Base-by-base conservation (phyloP, 2,113 vertebrate species). In the Catharus minimus region DNA sequence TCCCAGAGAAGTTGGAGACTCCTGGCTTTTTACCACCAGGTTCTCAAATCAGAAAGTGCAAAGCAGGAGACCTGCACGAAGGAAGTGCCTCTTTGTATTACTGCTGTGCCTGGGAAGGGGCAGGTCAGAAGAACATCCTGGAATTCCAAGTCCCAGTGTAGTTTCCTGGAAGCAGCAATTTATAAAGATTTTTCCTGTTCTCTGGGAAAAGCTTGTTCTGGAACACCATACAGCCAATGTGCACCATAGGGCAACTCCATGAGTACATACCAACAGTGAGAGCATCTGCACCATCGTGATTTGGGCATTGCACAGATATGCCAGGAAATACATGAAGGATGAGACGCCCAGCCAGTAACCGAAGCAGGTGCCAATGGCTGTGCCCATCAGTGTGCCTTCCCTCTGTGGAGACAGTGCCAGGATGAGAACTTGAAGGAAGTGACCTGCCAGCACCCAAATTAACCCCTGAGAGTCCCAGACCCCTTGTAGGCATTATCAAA, bases 241-340 rank as follows among this genome's bases (percentile, higher is more conserved):
- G 1, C n/a, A 65, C 15, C 21, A 17, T 1, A 52, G 36, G 32
- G 36, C 43, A 61, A 30, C 47, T 80, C 60, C 41, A 47, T 22
- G 32, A 24, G 8, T 94, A 97, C 98, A 57, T 95, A 99, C 98
- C 98, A 99, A 96, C 72, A 99, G 97, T 16, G 99, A 99, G 68
- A 99, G 95, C 98, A 97, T 99, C 98, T 99, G 99, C 66, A 99
- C 98, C 99, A 99, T 99, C 4, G 99, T 99, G 97, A 99, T 99
- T 92, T 99, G 99, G 85, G 99, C 98, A 6, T 99, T 99, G 94
- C 99, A 99, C 89, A 99, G 96, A 94, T 99, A 99, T 5, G 99
- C 98, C 91, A 99, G 96, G 97, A 99, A 99, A 94, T 99, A 99
- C 95, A 99, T 97, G 92, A 99, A 98, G 49, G 99, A 99, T 1